A percentile compares a stretch with the other conserved stretches of the same genome.
Conservation (phyloP, 2,113 vertebrate species). For the Thryonomys swinderianus region DNA sequence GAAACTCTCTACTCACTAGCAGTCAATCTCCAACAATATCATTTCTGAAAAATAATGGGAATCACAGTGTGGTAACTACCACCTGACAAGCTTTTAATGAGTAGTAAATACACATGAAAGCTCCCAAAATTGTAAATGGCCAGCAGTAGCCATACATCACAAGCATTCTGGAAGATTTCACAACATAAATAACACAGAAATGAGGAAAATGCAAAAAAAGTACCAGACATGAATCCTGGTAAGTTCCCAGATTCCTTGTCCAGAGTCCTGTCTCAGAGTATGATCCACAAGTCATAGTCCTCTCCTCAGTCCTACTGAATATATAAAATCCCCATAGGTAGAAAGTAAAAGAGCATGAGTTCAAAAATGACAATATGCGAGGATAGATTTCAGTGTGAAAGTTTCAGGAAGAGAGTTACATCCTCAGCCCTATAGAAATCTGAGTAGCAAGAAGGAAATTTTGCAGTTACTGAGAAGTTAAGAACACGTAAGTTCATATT, state of each 20-base stretch:
- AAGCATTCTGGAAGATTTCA: background rate
- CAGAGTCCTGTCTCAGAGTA: background rate
- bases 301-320: background rate
- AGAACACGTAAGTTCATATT: background rate
- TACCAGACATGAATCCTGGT: background rate
- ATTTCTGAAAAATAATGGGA: background rate
- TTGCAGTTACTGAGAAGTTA: background rate
- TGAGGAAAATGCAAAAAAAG: background rate
- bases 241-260: background rate
- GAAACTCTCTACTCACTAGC: background rate
- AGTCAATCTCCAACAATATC: background rate
- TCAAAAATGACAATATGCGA: slow-evolving; percentile 3
- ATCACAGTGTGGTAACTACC: background rate
- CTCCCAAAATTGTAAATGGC: background rate
- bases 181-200: background rate
- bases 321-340: background rate
- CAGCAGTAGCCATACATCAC: background rate
- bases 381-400: background rate
- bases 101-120: background rate
- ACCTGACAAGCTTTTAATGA: background rate
- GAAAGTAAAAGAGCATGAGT: background rate
- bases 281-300: background rate
- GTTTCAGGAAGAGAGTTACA: background rate
- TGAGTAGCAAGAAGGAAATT: background rate
- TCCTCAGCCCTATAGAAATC: background rate